Base-by-base conservation (phyloP, 2,888 invertebrate species). In the Diabrotica balteata region DNA sequence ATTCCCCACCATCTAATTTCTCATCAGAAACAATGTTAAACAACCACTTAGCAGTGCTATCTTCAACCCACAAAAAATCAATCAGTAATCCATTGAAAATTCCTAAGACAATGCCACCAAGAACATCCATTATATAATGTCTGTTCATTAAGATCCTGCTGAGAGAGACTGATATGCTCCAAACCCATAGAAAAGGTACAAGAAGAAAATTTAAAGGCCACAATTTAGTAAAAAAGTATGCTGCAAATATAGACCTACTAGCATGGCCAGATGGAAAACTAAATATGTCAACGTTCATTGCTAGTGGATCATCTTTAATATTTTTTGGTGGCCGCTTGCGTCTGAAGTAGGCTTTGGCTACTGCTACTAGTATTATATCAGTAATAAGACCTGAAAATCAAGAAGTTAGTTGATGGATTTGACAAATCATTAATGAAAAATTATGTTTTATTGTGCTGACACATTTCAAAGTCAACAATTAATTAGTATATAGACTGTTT, bases 251-350 rank as follows among this genome's bases (percentile, higher is more conserved):
- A 0, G 95, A 90, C 75, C 98, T 86, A 43, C 97, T 95, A 0
- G 95, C 91, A 83, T 98, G 98, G 0, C 97, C 97, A 0, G 97
- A 98, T 9, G 98, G 98, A 82, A 98, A 98, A 58, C 92, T 90
- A 82, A 91, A 98, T 78, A 95, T 92, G 83, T 97, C 97, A 0
- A 96, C 93, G 0, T 95, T 93, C 22, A 94, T 85, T 47, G 81
- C 88, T 69, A 91, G 84, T 73, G 91, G 87, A 80, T 94, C 92
- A 74, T 89, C 89, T 69, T 57, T 9, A 11, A 86, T 85, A 11
- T 84, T 82, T 32, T 87, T 86, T 0, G 86, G 79, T 0, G 97
- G 97, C 45, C 97, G 87, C 75, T 91, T 87, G 78, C 97, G 86
- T 70, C 96, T 87, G 7, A 91, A 89, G 63, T 89, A 82, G 0